These are phyloP conservation scores for Anseranas semipalmata DNA, from an alignment of 2,113 vertebrate genomes.

Conservation along the genomic window DNA sequence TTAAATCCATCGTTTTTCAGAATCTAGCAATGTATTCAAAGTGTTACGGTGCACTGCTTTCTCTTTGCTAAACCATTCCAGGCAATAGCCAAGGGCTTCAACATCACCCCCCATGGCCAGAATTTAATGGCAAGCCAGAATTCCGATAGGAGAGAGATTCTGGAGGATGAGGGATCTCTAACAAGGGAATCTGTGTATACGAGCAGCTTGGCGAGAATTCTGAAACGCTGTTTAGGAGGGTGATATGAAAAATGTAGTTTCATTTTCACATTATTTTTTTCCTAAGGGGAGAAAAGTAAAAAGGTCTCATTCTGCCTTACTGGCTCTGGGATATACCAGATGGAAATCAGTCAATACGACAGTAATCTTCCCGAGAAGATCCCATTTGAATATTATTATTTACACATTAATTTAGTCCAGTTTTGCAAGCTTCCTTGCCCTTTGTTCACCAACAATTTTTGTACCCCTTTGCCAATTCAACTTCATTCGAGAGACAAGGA, in stretches of 20 bases:
- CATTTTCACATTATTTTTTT: neutral
- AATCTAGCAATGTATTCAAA: neutral
- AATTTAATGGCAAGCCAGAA: neutral
- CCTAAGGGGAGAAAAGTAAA: neutral
- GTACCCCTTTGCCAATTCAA: neutral
- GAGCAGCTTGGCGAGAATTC: neutral
- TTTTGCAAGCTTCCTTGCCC: neutral
- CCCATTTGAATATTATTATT: neutral
- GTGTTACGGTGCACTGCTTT: neutral
- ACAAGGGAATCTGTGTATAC: neutral
- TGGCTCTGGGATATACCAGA: neutral
- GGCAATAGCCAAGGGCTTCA: neutral
- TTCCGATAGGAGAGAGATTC: neutral
- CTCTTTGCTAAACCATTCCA: neutral
- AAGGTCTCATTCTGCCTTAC: neutral
- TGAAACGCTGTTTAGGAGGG: neutral
- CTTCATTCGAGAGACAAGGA: neutral
- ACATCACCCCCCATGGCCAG: neutral
- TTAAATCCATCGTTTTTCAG: neutral
- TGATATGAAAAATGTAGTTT: neutral
- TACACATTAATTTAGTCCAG: neutral
- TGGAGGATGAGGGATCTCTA: neutral
- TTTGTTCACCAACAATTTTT: neutral
- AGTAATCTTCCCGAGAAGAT: neutral
- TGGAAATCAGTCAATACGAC: neutral